Evolutionary conservation across 2,113 vertebrate species (phyloP).

Genomic region (Potamarius usumacintae): DNA sequence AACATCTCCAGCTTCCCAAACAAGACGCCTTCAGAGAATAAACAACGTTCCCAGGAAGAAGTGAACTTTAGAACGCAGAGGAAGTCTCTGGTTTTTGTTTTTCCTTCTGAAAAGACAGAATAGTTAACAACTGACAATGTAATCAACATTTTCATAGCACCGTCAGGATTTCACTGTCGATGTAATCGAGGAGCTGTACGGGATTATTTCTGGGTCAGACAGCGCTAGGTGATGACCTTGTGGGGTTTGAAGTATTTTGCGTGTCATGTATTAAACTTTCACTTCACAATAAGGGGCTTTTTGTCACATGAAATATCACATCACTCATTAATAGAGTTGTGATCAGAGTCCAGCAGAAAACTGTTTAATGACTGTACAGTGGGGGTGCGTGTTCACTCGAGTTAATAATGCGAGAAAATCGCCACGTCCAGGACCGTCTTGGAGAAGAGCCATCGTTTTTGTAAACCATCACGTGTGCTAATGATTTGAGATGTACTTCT

Average conservation of each 20-base stretch:
- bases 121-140: background rate
- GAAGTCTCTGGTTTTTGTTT: background rate
- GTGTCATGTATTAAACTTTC: background rate
- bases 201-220: background rate
- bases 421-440: background rate
- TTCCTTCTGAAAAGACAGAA: background rate
- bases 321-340: background rate
- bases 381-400: background rate
- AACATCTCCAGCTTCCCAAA: conserved; percentile 78
- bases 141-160: background rate
- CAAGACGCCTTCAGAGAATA: conserved; percentile 73
- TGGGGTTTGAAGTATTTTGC: background rate
- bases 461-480: background rate
- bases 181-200: background rate
- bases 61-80: background rate
- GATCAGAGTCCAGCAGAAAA: background rate
- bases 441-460: background rate
- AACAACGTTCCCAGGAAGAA: conserved; percentile 2
- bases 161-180: background rate
- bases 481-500: background rate
- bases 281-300: background rate
- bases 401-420: background rate
- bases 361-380: background rate
- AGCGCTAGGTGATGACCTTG: background rate
- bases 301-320: background rate